Evolutionary conservation across 2,888 invertebrate species (phyloP), one percentile per base, ranked within the genome.

Genomic region (Torymus texanus): DNA sequence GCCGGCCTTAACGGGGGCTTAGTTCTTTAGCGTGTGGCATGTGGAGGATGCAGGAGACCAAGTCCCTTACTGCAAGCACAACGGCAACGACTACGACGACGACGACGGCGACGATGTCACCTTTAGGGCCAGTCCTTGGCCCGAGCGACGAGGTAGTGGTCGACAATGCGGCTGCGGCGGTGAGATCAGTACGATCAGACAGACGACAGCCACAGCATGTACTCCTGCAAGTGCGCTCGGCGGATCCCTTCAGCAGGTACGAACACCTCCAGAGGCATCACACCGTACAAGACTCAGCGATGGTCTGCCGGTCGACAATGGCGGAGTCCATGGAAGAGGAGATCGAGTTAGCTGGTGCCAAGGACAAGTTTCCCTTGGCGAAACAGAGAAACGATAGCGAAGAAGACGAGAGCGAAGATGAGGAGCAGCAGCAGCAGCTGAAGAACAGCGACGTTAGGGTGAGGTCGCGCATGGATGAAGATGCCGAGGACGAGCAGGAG

Each of bases 221-320:
- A 75, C 78, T 89, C 71, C 83, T 89, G 63, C 88, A 88, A 82
- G 87, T 89, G 71, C 85, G 88, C 61, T 83, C 87, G 41, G 85
- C 83, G 61, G 89, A 89, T 62, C 84, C 88, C 2, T 89, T 89
- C 63, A 83, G 85, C 5, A 83, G 87, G 0, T 87, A 86, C 83
- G 88, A 88, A 58, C 82, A 82, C 70, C 79, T 82, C 51, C 82
- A 80, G 41, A 83, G 83, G 50, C 84, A 84, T 13, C 77, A 78
- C 13, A 56, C 70, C 0, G 53, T 79, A 67, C 56, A 75, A 65
- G 68, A 71, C 14, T 16, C 68, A 12, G 67, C 78, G 5, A 16
- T 65, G n/a, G 21, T 61, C 41, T 41, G 41, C 41, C 41, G 41
- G 41, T 16, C 68, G 8, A 63, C 78, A 2, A 16, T 58, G n/a